Percentiles rank a stretch among this genome's conserved stretches.
phyloP scores from a whole-genome alignment of 2,888 invertebrate species.

The Eupithecia subumbrata region DNA sequence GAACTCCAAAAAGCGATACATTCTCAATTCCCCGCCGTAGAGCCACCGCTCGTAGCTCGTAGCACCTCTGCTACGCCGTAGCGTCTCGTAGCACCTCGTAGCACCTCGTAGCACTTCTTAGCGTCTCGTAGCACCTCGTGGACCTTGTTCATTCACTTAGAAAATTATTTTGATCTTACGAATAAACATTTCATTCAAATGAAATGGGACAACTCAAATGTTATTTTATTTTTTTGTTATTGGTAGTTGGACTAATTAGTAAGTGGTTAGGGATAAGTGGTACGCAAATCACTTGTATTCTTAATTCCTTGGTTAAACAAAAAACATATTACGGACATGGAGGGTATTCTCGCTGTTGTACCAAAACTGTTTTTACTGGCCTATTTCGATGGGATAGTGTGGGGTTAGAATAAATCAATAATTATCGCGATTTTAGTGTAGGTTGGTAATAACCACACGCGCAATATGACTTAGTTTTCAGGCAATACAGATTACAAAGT shows the following conservation, averaged over 20 bases:
- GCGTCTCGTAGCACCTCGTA: conserved; percentile 33
- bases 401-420: no score
- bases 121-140: conserved; percentile 19
- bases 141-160: conserved; percentile 36
- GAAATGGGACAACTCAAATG: not conserved
- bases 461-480: not conserved
- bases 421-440: no score
- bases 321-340: no score
- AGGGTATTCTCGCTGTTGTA: no score
- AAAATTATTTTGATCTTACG: not conserved
- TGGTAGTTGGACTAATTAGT: no score
- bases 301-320: no score
- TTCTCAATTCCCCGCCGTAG: conserved; percentile 28
- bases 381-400: no score
- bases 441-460: no score
- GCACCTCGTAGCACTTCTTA: conserved; percentile 41
- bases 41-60: conserved; percentile 37
- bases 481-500: not conserved
- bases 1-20: conserved; percentile 22
- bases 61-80: conserved; percentile 40
- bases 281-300: no score
- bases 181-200: not conserved
- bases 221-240: no score
- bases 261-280: no score
- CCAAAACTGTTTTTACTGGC: no score